Evolutionary conservation across 2,888 invertebrate species (phyloP), one percentile per base, ranked within the genome.

Genomic region (Drosophila gaucha): DNA sequence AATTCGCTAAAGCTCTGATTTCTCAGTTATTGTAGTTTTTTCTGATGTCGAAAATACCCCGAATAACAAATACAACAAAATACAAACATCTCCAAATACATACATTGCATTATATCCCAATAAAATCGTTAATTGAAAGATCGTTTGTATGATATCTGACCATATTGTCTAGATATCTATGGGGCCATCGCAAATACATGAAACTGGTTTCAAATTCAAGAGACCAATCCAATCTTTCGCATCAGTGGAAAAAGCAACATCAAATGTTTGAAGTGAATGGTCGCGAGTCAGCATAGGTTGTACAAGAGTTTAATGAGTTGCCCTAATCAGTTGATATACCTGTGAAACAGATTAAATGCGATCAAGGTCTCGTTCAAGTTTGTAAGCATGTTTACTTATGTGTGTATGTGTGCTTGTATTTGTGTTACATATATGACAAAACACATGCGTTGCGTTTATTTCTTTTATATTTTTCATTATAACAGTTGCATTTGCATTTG

Each of bases 251-350:
- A 14, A 24, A 41, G 14, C 14, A 41, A 26, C 24, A 24, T 41
- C 50, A 30, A 64, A 47, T 55, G 39, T 38, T 66, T 41, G 4
- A 36, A 44, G 57, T 64, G 55, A 59, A 57, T 51, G 51, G 57
- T 36, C 16, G 6, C 14, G 8, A 24, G 55, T 50, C 47, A 54
- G 41, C 64, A 35, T 44, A 52, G 31, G 39, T 56, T 57, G 50
- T 60, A 44, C 55, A 22, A 68, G 55, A 35, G 28, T 51, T 67
- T 56, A 64, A 71, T 52, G 79, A 56, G 36, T 47, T 59, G 72
- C 55, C 62, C 66, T 85, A 82, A 85, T 80, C 87, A 65, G 67
- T 51, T 60, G 33, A 56, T 50, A 54, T 50, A 74, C 28, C 66
- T 59, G 54, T 62, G 58, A 51, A 79, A 66, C 46, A 60, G 50